A percentile compares a stretch with the other conserved stretches of the same genome.
phyloP scores from a whole-genome alignment of 1,140 invertebrate species.

The Physella acuta region DNA sequence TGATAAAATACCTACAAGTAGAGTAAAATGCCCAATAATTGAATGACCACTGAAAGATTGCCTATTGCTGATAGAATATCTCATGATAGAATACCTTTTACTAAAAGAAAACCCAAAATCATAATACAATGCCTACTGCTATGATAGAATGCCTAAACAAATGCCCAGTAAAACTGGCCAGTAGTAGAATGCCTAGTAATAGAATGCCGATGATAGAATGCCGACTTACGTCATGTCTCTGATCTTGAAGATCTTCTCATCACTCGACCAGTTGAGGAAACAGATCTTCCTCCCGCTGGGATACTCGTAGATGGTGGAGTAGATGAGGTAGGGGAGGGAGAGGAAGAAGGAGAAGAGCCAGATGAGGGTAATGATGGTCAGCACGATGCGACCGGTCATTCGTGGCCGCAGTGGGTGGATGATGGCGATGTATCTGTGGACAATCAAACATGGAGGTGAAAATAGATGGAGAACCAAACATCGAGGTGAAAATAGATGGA shows the following conservation, averaged over 20 bases:
- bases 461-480: neutral
- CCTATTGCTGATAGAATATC: too few species aligned
- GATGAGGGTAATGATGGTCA: conserved; percentile 76
- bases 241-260: conserved; percentile 30
- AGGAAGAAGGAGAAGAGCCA: conserved; percentile 79
- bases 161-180: too few species aligned
- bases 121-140: too few species aligned
- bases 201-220: too few species aligned
- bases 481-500: neutral
- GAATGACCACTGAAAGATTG: too few species aligned
- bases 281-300: conserved; percentile 68
- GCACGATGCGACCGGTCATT: conserved; percentile 76
- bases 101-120: too few species aligned
- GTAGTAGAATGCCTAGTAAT: too few species aligned
- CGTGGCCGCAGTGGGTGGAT: conserved; percentile 82
- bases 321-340: conserved; percentile 80
- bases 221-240: conserved; percentile 46
- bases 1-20: too few species aligned
- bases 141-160: too few species aligned
- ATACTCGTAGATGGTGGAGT: conserved; percentile 73
- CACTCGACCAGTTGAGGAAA: conserved; percentile 80
- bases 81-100: too few species aligned
- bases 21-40: too few species aligned
- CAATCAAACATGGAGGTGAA: neutral
- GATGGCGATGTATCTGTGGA: conserved; percentile 86